These are phyloP conservation scores for Platyscapa corneri DNA, from an alignment of 1,140 invertebrate genomes.

Conservation along the genomic window DNA sequence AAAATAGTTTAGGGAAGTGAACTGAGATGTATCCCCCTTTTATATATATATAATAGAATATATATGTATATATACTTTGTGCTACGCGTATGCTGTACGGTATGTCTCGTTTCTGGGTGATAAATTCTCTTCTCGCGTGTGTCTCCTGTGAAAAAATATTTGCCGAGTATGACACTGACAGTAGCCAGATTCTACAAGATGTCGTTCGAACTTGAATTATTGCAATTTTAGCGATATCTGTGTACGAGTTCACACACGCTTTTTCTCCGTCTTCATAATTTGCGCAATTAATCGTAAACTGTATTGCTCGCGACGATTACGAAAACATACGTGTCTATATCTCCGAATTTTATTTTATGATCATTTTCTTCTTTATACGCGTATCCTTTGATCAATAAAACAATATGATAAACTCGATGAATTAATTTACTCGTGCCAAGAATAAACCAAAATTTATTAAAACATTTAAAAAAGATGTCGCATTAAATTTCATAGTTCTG, in stretches of 20 bases:
- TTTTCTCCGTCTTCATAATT: constrained; percentile 20
- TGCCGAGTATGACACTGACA: constrained; percentile 21
- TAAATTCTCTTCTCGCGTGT: constrained; percentile 40
- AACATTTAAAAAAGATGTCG: no score
- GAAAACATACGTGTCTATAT: background rate
- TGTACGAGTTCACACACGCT: background rate
- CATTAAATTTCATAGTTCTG: no score
- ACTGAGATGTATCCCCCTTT: constrained; percentile 9
- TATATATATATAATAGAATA: background rate
- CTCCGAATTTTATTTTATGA: background rate
- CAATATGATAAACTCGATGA: no score
- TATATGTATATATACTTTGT: background rate
- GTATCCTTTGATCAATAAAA: no score
- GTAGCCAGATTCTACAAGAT: constrained; percentile 34
- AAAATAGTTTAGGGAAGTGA: constrained; percentile 36
- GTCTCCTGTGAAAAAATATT: constrained; percentile 26
- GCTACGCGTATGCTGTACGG: background rate
- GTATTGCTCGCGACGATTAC: background rate
- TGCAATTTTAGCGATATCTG: constrained; percentile 15
- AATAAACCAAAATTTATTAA: no score
- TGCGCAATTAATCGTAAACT: constrained; percentile 16
- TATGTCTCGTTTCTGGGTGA: constrained; percentile 40
- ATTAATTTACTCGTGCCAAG: no score
- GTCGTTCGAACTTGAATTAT: constrained; percentile 45
- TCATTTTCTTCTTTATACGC: background rate